Conservation (phyloP, 2,888 invertebrate species). For the Athalia circularis region DNA sequence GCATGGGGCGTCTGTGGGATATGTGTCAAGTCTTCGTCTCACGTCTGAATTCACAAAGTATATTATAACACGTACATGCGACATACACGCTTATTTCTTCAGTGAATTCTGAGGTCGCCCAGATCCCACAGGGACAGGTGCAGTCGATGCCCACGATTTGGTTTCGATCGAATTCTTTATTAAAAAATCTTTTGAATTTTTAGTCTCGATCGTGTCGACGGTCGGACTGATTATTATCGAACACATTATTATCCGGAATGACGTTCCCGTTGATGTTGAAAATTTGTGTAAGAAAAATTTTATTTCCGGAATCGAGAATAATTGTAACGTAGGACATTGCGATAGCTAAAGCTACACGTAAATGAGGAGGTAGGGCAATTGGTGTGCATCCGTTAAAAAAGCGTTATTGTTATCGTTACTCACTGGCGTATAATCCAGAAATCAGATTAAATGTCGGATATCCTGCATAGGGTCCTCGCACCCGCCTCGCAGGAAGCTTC, state of each 20-base stretch:
- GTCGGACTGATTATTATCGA: too few species aligned
- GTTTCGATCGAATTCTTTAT: too few species aligned
- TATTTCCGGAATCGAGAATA: background rate
- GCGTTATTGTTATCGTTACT: slow-evolving; percentile 64
- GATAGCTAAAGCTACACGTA: slow-evolving; percentile 11
- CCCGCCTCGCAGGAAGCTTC: slow-evolving; percentile 38
- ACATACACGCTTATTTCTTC: background rate
- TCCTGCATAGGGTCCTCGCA: slow-evolving; percentile 66
- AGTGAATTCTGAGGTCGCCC: background rate
- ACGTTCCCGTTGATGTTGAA: too few species aligned
- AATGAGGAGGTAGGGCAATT: slow-evolving; percentile 10
- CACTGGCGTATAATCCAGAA: slow-evolving; percentile 70
- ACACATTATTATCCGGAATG: too few species aligned
- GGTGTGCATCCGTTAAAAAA: slow-evolving; percentile 46
- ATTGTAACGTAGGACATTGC: slow-evolving; percentile 11
- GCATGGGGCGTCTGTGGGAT: slow-evolving; percentile 31
- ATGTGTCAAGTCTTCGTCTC: slow-evolving; percentile 33
- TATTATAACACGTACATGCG: background rate
- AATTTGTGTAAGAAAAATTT: too few species aligned
- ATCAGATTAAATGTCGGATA: slow-evolving; percentile 74
- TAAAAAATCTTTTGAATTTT: too few species aligned
- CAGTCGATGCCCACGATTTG: too few species aligned
- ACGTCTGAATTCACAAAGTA: slow-evolving; percentile 8
- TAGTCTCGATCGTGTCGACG: too few species aligned
- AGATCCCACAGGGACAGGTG: too few species aligned